phyloP scores from a whole-genome alignment of 2,797 vertebrate species.

The Phoeniculus purpureus region DNA sequence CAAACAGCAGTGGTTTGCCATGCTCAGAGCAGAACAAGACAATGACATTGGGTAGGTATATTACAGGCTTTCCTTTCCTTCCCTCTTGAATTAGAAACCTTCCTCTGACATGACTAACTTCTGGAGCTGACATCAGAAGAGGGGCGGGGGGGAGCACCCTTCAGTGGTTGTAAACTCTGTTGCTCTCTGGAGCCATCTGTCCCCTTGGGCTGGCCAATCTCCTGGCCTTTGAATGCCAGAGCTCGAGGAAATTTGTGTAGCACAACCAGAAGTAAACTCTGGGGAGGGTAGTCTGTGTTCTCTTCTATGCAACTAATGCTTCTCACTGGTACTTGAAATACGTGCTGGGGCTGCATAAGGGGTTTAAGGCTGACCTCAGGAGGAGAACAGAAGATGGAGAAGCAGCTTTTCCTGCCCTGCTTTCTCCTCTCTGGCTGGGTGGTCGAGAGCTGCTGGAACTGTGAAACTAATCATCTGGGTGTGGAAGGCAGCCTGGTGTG shows the following conservation, averaged over 20 bases:
- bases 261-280: not conserved
- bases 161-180: not conserved
- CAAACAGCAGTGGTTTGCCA: slow-evolving; percentile 97
- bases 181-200: not conserved
- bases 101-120: not conserved
- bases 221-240: not conserved
- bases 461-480: not conserved
- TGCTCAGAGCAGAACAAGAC: slow-evolving; percentile 97
- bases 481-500: not conserved
- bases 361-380: not conserved
- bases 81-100: not conserved
- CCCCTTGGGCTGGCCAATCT: not conserved
- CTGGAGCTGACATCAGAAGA: not conserved
- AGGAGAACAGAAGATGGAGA: not conserved
- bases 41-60: slow-evolving; percentile 92
- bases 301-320: not conserved
- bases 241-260: not conserved
- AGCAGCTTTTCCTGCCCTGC: not conserved
- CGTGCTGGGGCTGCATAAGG: not conserved
- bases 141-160: fast-evolving
- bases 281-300: not conserved
- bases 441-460: not conserved
- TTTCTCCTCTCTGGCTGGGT: not conserved
- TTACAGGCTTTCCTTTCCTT: slow-evolving; percentile 13
- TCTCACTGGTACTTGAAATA: not conserved